Percentiles rank a stretch among this genome's conserved stretches.
phyloP scores from a whole-genome alignment of 1,140 invertebrate genomes.

The Grapholita molesta region DNA sequence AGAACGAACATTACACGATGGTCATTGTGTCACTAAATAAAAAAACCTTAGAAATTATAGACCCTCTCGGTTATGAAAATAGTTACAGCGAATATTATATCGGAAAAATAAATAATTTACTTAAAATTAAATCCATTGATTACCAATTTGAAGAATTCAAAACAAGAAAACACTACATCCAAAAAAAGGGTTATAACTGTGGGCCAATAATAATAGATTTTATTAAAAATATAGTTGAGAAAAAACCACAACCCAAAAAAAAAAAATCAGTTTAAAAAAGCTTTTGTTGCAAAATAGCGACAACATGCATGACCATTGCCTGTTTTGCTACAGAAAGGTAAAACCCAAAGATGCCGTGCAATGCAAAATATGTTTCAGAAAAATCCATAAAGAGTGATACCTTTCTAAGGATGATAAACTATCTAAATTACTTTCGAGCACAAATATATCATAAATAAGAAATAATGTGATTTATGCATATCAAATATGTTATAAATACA shows the following conservation, averaged over 20 bases:
- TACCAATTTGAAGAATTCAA: neutral
- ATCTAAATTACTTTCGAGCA: no score
- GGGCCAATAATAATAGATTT: no score
- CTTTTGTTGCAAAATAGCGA: neutral
- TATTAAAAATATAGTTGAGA: no score
- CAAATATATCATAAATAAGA: no score
- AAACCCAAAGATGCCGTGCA: no score
- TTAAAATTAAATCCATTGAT: neutral
- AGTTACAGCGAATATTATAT: neutral
- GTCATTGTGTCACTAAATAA: neutral
- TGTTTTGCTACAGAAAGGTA: no score
- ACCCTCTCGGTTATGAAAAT: neutral
- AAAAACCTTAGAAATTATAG: neutral
- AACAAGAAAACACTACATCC: no score
- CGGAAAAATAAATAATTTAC: neutral
- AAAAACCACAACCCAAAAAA: neutral
- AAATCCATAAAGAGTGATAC: neutral
- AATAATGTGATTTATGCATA: no score
- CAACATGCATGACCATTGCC: no score
- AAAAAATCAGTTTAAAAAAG: neutral
- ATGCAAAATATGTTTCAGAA: neutral
- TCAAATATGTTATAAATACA: no score
- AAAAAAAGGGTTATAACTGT: no score
- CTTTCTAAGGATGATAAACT: neutral
- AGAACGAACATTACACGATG: no score